phyloP scores from a whole-genome alignment of 2,888 invertebrate genomes.

The Druceiella hillmani region DNA sequence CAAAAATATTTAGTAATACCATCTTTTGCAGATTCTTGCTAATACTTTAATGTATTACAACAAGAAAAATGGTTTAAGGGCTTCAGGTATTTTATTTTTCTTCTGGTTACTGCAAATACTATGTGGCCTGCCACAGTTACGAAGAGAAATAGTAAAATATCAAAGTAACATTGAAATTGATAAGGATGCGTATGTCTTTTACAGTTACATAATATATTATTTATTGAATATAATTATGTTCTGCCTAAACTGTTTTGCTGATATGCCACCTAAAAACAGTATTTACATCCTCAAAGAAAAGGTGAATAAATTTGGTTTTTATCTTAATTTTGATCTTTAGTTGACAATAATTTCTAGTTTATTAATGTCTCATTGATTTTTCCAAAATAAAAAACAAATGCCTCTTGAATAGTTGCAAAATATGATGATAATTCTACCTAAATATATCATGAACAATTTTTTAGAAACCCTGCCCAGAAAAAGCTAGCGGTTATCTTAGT shows the following conservation, averaged over 20 bases:
- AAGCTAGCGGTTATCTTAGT: slow-evolving; percentile 69
- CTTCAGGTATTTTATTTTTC: slow-evolving; percentile 73
- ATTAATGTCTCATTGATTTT: too few relatives aligned
- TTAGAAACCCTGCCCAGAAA: slow-evolving; percentile 74
- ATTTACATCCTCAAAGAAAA: slow-evolving; percentile 53
- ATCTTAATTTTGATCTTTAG: slow-evolving; percentile 3
- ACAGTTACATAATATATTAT: slow-evolving; percentile 65
- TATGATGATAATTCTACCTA: too few relatives aligned
- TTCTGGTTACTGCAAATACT: slow-evolving; percentile 71
- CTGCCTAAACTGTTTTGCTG: slow-evolving; percentile 64
- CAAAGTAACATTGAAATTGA: slow-evolving; percentile 29
- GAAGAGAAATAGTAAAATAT: slow-evolving; percentile 43
- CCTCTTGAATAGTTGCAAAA: too few relatives aligned
- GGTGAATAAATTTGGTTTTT: slow-evolving; percentile 32
- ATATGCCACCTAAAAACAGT: slow-evolving; percentile 53
- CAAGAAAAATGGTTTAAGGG: slow-evolving; percentile 66
- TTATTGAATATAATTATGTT: slow-evolving; percentile 54
- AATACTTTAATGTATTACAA: slow-evolving; percentile 60
- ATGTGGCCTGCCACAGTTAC: slow-evolving; percentile 61
- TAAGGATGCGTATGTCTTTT: slow-evolving; percentile 48
- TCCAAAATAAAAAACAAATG: too few relatives aligned
- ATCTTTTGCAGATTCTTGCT: slow-evolving; percentile 52
- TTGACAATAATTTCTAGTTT: too few relatives aligned
- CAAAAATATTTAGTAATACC: too few relatives aligned
- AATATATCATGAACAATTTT: slow-evolving; percentile 27